Percentiles rank a stretch among this genome's conserved stretches.
Conservation (phyloP, 2,113 vertebrate species). For the Alethe castanea region DNA sequence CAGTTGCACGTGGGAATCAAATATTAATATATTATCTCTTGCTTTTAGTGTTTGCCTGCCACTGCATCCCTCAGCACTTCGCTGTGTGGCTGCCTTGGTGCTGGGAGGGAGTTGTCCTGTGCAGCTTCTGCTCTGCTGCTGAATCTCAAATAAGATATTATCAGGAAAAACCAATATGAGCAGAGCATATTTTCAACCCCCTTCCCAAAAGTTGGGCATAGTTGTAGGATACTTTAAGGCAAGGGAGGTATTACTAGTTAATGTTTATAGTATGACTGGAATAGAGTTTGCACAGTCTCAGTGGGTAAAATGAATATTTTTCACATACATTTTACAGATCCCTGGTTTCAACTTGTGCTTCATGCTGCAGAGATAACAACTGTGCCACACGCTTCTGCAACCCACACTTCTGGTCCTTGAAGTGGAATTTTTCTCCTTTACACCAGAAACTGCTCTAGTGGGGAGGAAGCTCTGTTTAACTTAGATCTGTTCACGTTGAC, state of each 20-base stretch:
- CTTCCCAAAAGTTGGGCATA: neutral
- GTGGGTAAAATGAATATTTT: neutral
- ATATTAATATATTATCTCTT: neutral
- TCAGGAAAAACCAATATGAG: neutral
- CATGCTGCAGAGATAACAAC: neutral
- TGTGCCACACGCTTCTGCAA: neutral
- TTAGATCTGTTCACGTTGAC: neutral
- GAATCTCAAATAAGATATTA: neutral
- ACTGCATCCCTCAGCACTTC: accelerated
- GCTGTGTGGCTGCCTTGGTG: neutral
- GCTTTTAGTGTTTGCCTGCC: neutral
- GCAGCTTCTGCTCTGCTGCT: neutral
- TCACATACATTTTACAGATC: neutral
- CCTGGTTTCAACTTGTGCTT: neutral
- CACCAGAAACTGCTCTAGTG: neutral
- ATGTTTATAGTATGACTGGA: neutral
- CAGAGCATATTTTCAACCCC: neutral
- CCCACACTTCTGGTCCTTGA: neutral
- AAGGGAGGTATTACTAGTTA: neutral
- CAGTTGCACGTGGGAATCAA: neutral
- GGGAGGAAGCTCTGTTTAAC: neutral
- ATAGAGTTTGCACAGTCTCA: neutral
- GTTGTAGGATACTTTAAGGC: neutral
- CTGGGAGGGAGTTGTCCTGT: neutral
- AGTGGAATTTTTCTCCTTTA: slow-evolving; percentile 10